Percentiles rank a stretch among this genome's conserved stretches.
phyloP scores from a whole-genome alignment of 2,797 vertebrate genomes.

The Danio choprae region DNA sequence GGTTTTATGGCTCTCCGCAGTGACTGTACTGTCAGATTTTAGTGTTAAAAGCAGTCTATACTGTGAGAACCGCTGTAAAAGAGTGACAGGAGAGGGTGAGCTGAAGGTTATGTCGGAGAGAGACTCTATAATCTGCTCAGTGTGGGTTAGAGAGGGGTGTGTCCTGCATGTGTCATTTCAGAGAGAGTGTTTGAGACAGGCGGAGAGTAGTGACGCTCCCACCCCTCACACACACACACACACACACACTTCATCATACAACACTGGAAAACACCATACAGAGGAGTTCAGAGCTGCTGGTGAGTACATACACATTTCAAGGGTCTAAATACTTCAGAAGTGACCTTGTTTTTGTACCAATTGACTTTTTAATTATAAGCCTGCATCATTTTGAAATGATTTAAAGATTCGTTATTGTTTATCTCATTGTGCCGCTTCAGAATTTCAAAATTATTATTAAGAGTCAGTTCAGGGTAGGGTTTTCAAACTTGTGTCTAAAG shows the following conservation, averaged over 20 bases:
- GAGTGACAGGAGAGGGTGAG: constrained; percentile 32
- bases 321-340: too few relatives aligned
- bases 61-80: constrained; percentile 44
- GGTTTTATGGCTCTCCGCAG: constrained; percentile 40
- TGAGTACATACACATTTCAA: constrained; percentile 21
- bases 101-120: constrained; percentile 64
- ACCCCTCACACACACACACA: constrained; percentile 50
- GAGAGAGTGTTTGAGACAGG: constrained; percentile 47
- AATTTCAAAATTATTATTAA: neutral
- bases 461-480: neutral
- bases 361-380: neutral
- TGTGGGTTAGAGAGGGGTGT: constrained; percentile 71
- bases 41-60: neutral
- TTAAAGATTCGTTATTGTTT: neutral
- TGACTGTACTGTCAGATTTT: neutral
- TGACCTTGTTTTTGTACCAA: neutral
- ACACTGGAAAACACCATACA: neutral
- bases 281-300: constrained; percentile 24
- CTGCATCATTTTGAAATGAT: neutral
- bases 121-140: constrained; percentile 79
- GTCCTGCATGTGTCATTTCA: constrained; percentile 63
- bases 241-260: constrained; percentile 20
- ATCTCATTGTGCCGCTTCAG: neutral
- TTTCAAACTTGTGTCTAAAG: neutral
- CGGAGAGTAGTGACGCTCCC: constrained; percentile 51